phyloP scores from a whole-genome alignment of 2,113 vertebrate genomes.

The Daboia siamensis region DNA sequence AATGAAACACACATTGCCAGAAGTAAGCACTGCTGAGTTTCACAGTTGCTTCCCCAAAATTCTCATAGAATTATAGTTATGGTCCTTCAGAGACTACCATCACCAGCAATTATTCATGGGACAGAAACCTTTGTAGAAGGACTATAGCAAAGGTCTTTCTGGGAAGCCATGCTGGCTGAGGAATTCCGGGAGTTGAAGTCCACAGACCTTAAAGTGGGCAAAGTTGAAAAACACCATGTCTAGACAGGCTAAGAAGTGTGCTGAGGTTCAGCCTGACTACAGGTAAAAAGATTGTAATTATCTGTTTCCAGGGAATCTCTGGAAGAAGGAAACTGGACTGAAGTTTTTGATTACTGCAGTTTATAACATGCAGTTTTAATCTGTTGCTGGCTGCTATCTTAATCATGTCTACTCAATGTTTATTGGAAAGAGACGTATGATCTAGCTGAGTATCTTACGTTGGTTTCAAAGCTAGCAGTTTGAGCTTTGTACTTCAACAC shows the following conservation, averaged over 20 bases:
- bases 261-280: not conserved
- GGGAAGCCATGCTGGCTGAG: not conserved
- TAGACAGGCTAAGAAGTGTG: not conserved
- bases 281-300: not conserved
- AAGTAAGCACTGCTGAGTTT: not conserved
- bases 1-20: not conserved
- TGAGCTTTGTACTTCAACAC: constrained; percentile 19
- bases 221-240: not conserved
- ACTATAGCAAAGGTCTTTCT: not conserved
- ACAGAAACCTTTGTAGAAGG: not conserved
- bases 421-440: not conserved
- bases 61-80: not conserved
- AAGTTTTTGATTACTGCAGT: not conserved
- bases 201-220: not conserved
- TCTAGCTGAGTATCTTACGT: not conserved
- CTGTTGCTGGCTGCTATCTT: not conserved
- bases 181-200: not conserved
- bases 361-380: not conserved
- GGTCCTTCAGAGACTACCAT: not conserved
- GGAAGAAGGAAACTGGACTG: not conserved
- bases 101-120: not conserved
- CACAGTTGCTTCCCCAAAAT: not conserved
- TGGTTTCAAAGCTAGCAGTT: not conserved
- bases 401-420: not conserved
- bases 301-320: not conserved